phyloP scores from a whole-genome alignment of 2,797 vertebrate species.

The Tauraco hartlaubi region DNA sequence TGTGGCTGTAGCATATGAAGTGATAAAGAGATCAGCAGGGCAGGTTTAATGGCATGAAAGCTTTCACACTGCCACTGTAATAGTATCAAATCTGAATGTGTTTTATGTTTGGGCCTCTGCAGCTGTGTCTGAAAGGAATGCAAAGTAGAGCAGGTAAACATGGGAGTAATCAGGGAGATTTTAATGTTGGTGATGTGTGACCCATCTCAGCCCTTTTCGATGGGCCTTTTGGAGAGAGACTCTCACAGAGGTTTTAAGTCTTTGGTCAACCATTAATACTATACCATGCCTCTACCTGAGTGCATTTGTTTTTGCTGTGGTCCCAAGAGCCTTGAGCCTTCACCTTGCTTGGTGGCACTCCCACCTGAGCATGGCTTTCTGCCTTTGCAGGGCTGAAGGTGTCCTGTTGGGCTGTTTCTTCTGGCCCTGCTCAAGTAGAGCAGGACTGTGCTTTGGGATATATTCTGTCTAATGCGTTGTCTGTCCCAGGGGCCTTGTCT shows the following conservation, averaged over 20 bases:
- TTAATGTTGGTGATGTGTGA: not conserved
- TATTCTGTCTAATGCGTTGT: not conserved
- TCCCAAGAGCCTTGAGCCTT: not conserved
- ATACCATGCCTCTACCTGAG: not conserved
- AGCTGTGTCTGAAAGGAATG: not conserved
- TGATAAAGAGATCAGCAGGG: slow-evolving; percentile 21
- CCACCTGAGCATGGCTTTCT: not conserved
- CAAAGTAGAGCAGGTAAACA: not conserved
- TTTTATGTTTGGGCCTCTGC: not conserved
- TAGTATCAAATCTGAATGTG: slow-evolving; percentile 4
- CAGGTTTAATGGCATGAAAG: slow-evolving; percentile 24
- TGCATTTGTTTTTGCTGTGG: not conserved
- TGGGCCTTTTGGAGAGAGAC: not conserved
- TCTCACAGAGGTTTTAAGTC: not conserved
- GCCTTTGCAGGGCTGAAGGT: not conserved
- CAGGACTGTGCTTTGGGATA: not conserved
- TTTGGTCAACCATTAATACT: not conserved
- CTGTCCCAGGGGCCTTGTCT: not conserved
- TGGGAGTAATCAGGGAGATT: not conserved
- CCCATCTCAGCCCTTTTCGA: not conserved
- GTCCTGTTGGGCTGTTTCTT: not conserved
- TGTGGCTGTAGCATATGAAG: not conserved
- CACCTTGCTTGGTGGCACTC: not conserved
- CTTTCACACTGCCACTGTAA: slow-evolving; percentile 14
- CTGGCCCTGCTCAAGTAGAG: not conserved